phyloP scores from a whole-genome alignment of 2,797 vertebrate genomes.

The Nothura maculosa region DNA sequence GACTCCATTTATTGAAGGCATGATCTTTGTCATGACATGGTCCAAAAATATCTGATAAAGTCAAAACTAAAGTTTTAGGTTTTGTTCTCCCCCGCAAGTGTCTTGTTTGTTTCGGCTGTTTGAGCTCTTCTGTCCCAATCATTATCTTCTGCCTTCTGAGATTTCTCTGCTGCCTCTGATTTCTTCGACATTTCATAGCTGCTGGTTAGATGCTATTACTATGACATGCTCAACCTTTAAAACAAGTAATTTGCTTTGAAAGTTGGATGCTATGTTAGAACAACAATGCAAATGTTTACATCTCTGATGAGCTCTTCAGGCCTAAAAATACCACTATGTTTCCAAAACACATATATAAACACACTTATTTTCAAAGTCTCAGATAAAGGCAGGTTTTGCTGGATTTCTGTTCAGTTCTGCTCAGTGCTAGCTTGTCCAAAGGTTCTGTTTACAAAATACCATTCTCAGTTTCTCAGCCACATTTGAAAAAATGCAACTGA shows the following conservation, averaged over 20 bases:
- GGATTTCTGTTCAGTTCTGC: not conserved
- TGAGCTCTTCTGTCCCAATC: not conserved
- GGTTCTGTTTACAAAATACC: not conserved
- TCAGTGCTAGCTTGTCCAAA: not conserved
- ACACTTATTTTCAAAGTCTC: not conserved
- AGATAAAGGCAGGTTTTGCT: not conserved
- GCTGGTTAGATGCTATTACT: slow-evolving; percentile 44
- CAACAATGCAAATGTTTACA: slow-evolving; percentile 10
- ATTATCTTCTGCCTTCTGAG: slow-evolving; percentile 27
- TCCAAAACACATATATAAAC: not conserved
- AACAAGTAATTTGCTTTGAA: slow-evolving; percentile 63
- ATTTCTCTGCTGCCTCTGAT: not conserved
- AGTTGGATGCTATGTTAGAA: slow-evolving; percentile 36
- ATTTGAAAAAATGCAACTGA: not conserved
- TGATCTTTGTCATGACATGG: not conserved
- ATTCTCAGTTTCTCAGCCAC: slow-evolving; percentile 16
- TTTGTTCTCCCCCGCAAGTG: not conserved
- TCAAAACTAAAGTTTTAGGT: not conserved
- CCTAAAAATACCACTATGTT: not conserved
- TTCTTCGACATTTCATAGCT: slow-evolving; percentile 55
- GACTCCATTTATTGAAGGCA: not conserved
- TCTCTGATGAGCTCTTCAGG: not conserved
- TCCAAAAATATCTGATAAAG: not conserved
- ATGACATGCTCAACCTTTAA: slow-evolving; percentile 53
- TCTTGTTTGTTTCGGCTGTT: not conserved